phyloP scores from a whole-genome alignment of 1,140 invertebrate species.

The Cotesia vestalis region DNA sequence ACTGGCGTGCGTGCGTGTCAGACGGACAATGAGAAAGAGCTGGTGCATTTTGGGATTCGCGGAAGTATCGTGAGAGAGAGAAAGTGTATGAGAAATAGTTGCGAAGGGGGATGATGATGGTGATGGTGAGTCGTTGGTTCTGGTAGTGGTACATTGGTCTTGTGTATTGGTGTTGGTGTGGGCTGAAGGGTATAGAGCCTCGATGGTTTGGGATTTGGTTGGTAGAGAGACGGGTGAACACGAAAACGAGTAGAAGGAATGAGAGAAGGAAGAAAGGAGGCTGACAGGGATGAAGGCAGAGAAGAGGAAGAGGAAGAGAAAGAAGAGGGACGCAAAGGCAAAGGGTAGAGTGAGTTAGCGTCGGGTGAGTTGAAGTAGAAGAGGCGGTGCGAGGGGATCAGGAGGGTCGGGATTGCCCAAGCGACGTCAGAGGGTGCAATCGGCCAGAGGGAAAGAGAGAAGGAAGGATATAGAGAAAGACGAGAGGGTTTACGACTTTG shows the following conservation, averaged over 20 bases:
- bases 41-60: slow-evolving; percentile 44
- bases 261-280: slow-evolving; percentile 34
- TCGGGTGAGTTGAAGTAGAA: slow-evolving; percentile 12
- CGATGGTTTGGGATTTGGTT: slow-evolving; percentile 25
- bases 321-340: slow-evolving; percentile 26
- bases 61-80: slow-evolving; percentile 4
- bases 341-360: not conserved
- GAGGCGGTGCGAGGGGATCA: slow-evolving; percentile 31
- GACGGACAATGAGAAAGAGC: slow-evolving; percentile 56
- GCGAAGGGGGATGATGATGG: too few species aligned
- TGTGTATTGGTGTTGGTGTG: too few species aligned
- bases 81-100: slow-evolving; percentile 9
- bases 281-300: slow-evolving; percentile 17
- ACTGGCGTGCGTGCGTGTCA: slow-evolving; percentile 55
- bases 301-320: slow-evolving; percentile 27
- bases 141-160: too few species aligned
- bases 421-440: slow-evolving; percentile 4
- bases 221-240: slow-evolving; percentile 20
- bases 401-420: slow-evolving; percentile 29
- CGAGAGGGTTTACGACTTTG: slow-evolving; percentile 59
- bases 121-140: too few species aligned
- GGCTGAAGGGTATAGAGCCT: not conserved
- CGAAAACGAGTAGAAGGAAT: slow-evolving; percentile 2
- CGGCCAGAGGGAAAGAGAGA: slow-evolving; percentile 10
- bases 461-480: slow-evolving; percentile 28